phyloP scores from a whole-genome alignment of 1,140 invertebrate genomes.

The Pogonus chalceus region DNA sequence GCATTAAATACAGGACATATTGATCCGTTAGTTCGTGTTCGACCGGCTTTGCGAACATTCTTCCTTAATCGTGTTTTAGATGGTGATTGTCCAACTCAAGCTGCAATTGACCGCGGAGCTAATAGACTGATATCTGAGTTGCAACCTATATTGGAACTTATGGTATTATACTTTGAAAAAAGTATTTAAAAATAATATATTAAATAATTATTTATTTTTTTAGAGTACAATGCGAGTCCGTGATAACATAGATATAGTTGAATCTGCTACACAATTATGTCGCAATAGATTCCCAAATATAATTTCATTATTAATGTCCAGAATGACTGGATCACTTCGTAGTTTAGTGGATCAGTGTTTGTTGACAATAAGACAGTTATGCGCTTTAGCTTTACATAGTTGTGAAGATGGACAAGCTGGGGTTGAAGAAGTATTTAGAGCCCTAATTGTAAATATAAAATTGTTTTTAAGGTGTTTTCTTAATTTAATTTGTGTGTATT shows the following conservation, averaged over 20 bases:
- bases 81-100: slow-evolving; percentile 24
- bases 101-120: slow-evolving; percentile 24
- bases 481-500: slow-evolving; percentile 7
- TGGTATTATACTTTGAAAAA: slow-evolving; percentile 19
- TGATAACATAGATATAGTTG: slow-evolving; percentile 29
- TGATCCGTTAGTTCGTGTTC: slow-evolving; percentile 26
- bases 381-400: slow-evolving; percentile 22
- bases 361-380: slow-evolving; percentile 19
- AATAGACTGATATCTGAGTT: slow-evolving; percentile 28
- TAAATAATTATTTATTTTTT: slow-evolving; percentile 11
- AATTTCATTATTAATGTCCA: slow-evolving; percentile 22
- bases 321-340: slow-evolving; percentile 17
- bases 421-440: slow-evolving; percentile 24
- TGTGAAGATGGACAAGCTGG: slow-evolving; percentile 25
- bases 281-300: slow-evolving; percentile 24
- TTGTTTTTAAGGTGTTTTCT: not conserved
- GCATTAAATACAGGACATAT: slow-evolving; percentile 22
- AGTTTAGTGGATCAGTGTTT: slow-evolving; percentile 20
- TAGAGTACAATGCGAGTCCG: slow-evolving; percentile 19
- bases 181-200: not conserved
- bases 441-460: slow-evolving; percentile 21
- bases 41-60: slow-evolving; percentile 37
- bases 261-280: slow-evolving; percentile 25
- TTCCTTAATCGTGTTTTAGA: slow-evolving; percentile 37
- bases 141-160: slow-evolving; percentile 25